Percentiles rank a stretch among this genome's conserved stretches.
Conservation (phyloP, 2,113 vertebrate genomes). For the Chelonoidis abingdonii region DNA sequence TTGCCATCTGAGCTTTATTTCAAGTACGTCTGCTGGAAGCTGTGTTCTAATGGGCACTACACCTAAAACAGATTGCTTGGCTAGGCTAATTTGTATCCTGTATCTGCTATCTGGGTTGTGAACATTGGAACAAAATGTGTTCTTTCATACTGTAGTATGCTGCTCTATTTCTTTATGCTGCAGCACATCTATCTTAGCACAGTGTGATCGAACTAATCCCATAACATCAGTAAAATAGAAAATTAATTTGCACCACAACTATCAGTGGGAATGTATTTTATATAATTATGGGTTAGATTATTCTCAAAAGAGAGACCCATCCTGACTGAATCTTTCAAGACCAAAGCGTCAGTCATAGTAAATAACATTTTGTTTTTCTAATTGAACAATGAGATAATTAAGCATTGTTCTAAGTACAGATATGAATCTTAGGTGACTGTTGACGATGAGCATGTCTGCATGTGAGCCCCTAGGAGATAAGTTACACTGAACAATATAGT, state of each 20-base stretch:
- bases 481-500: background rate
- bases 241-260: background rate
- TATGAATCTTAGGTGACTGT: background rate
- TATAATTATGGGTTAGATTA: background rate
- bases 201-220: background rate
- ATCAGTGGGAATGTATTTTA: background rate
- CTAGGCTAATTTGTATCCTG: background rate
- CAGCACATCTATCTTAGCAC: background rate
- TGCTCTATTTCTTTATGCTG: background rate
- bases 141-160: background rate
- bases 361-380: background rate
- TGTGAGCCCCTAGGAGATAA: background rate
- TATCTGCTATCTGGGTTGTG: background rate
- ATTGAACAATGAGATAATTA: background rate
- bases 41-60: background rate
- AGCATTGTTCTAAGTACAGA: background rate
- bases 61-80: background rate
- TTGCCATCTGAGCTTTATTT: background rate
- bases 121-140: background rate
- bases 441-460: background rate
- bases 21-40: background rate
- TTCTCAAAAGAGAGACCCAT: background rate
- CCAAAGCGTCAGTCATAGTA: background rate
- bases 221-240: background rate
- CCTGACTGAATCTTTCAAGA: background rate